These are phyloP conservation scores for Oryzias sinensis DNA, from an alignment of 2,797 vertebrate species.

Conservation along the genomic window DNA sequence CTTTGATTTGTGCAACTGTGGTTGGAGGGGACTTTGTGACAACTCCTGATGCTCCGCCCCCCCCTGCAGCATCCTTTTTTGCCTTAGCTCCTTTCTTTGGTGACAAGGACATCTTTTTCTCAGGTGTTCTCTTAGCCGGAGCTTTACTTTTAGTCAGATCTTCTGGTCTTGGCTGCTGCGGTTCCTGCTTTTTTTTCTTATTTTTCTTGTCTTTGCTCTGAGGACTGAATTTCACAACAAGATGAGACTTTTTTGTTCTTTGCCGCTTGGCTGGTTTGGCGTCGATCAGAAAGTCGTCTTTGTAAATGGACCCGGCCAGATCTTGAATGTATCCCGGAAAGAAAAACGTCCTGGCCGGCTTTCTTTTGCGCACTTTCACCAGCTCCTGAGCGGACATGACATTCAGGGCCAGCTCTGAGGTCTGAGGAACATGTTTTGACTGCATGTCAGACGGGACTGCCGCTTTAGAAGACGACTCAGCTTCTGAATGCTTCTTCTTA, in stretches of 20 bases:
- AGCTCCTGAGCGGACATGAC: slow-evolving; percentile 72
- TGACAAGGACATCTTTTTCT: slow-evolving; percentile 38
- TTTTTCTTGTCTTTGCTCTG: slow-evolving; percentile 71
- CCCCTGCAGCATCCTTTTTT: slow-evolving; percentile 55
- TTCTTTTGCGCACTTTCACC: slow-evolving; percentile 73
- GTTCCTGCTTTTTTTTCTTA: slow-evolving; percentile 61
- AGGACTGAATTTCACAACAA: slow-evolving; percentile 73
- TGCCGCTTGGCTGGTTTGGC: slow-evolving; percentile 61
- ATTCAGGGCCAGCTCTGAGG: slow-evolving; percentile 50
- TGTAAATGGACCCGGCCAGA: slow-evolving; percentile 44
- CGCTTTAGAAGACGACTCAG: slow-evolving; percentile 24
- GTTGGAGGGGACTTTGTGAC: slow-evolving; percentile 33
- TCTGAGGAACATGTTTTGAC: slow-evolving; percentile 31
- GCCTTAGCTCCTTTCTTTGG: slow-evolving; percentile 61
- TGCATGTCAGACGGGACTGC: slow-evolving; percentile 16
- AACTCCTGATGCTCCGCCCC: slow-evolving; percentile 16
- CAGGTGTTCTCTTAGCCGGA: slow-evolving; percentile 18
- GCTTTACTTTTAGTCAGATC: slow-evolving; percentile 30
- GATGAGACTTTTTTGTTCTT: slow-evolving; percentile 65
- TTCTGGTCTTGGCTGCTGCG: slow-evolving; percentile 46
- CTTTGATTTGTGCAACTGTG: slow-evolving; percentile 40
- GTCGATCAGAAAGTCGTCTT: slow-evolving; percentile 49
- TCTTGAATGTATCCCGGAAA: slow-evolving; percentile 71
- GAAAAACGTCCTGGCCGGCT: slow-evolving; percentile 57
- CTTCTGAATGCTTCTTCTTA: slow-evolving; percentile 15